A percentile compares a stretch with the other conserved stretches of the same genome.
Conservation (phyloP, 2,113 vertebrate species). For the Leucoraja erinaceus region DNA sequence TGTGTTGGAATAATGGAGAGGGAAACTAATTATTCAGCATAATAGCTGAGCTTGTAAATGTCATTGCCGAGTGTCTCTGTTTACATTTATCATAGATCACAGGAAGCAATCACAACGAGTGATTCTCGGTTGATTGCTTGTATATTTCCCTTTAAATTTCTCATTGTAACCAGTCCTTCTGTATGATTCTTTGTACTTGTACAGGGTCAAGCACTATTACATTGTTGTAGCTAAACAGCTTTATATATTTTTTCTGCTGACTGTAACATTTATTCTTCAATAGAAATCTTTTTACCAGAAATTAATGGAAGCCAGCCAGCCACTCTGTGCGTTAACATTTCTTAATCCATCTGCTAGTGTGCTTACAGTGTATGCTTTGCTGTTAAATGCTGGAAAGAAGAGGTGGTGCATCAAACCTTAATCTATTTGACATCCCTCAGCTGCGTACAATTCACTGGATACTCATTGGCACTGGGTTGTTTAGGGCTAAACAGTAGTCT, state of each 20-base stretch:
- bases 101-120: too few relatives aligned
- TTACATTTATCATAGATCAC: too few relatives aligned
- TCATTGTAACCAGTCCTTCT: background rate
- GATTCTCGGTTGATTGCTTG: too few relatives aligned
- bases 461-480: background rate
- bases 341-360: background rate
- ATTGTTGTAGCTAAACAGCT: background rate
- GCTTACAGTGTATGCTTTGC: background rate
- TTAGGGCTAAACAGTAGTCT: background rate
- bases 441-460: background rate
- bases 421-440: background rate
- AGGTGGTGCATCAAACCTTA: background rate
- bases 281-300: constrained; percentile 12
- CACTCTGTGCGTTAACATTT: background rate
- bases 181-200: background rate
- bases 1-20: background rate
- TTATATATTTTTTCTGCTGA: background rate
- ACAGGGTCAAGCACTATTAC: background rate
- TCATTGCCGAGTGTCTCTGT: too few relatives aligned
- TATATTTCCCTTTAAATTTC: too few relatives aligned
- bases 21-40: too few relatives aligned
- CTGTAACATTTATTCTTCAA: background rate
- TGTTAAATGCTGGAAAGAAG: background rate
- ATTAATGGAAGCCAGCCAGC: background rate
- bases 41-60: too few relatives aligned